These are phyloP conservation scores for Phymorhynchus buccinoides DNA, from an alignment of 1,140 invertebrate species.

Conservation along the genomic window DNA sequence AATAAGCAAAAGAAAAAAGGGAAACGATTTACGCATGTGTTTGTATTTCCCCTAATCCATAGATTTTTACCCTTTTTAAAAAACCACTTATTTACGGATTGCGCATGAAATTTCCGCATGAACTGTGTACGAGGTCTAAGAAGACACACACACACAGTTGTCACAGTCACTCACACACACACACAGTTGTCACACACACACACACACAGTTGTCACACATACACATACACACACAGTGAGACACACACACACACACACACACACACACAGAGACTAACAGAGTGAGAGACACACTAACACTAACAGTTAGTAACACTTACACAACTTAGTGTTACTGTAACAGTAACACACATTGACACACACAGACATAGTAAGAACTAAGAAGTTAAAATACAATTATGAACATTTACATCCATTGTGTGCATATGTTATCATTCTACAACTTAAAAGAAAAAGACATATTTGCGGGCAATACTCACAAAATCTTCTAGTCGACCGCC, in stretches of 20 bases:
- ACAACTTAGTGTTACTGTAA: background rate
- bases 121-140: too few relatives aligned
- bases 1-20: too few relatives aligned
- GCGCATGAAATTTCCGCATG: too few relatives aligned
- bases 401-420: too few relatives aligned
- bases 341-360: too few relatives aligned
- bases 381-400: too few relatives aligned
- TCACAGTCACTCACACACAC: background rate
- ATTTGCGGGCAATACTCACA: background rate
- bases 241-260: slow-evolving; percentile 14
- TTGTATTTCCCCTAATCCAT: background rate
- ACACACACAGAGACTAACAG: background rate
- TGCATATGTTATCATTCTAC: too few relatives aligned
- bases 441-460: background rate
- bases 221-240: too few relatives aligned
- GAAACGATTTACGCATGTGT: too few relatives aligned
- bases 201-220: background rate
- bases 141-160: background rate
- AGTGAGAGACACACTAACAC: background rate
- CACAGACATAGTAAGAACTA: too few relatives aligned
- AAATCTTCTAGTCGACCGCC: background rate
- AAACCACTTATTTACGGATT: too few relatives aligned
- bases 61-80: background rate
- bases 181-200: background rate
- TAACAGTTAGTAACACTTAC: background rate